Evolutionary conservation across 2,113 vertebrate genomes (phyloP).

Genomic region (Erythrocercus mccallii): DNA sequence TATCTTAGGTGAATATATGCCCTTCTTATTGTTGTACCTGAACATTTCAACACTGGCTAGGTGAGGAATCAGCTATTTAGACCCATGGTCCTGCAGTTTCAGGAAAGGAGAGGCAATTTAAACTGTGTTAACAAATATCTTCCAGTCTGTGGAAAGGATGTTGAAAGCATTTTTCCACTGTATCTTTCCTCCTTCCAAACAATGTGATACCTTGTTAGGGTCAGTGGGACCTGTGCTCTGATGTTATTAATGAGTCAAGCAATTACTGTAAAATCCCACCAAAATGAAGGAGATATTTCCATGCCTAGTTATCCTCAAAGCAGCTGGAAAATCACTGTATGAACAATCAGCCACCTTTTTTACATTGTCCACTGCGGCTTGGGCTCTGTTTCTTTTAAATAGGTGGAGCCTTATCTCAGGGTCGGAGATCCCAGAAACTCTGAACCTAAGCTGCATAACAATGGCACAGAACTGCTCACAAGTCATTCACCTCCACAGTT

Average conservation of each 20-base stretch:
- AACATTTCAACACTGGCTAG: not conserved
- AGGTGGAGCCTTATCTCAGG: not conserved
- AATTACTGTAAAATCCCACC: not conserved
- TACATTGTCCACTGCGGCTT: not conserved
- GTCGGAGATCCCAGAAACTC: not conserved
- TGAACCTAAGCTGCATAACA: not conserved
- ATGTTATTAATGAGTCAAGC: not conserved
- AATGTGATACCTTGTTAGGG: not conserved
- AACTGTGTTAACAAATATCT: not conserved
- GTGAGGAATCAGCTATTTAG: not conserved
- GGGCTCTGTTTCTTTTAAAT: not conserved
- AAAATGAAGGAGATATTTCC: not conserved
- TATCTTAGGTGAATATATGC: not conserved
- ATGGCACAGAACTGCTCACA: not conserved
- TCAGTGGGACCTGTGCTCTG: not conserved
- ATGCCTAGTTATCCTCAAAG: not conserved
- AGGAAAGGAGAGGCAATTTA: not conserved
- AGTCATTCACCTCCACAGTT: not conserved
- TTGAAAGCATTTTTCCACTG: not conserved
- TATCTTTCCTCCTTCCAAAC: not conserved
- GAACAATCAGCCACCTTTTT: not conserved
- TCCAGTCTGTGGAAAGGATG: not conserved
- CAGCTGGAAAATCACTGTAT: not conserved
- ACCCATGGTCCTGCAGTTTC: not conserved
- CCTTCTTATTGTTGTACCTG: not conserved